Evolutionary conservation across 2,797 vertebrate genomes (phyloP), one percentile per base, ranked within the genome.

Genomic region (Steatocranus sp.): DNA sequence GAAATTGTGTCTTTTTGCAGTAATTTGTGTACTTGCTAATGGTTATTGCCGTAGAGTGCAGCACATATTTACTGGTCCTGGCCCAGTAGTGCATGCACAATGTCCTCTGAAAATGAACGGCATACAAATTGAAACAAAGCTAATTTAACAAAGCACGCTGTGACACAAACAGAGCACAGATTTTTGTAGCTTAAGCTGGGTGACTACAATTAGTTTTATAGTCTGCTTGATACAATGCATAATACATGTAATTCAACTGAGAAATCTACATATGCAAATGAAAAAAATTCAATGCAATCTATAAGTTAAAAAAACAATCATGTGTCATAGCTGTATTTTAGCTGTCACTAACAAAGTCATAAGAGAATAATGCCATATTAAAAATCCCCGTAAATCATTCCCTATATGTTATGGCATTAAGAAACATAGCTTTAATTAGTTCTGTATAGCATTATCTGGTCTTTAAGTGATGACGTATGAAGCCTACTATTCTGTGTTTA

Each of bases 1-100:
- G 66, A 7, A 70, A 25, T 70, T 70, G 38, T 46, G 66, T 53
- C 78, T 43, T 50, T 75, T 20, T 20, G n/a, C 41, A 25, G 51
- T 7, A 20, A 25, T 34, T 50, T 50, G 41, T 54, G 5, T 27
- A 34, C 17, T 23, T 15, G 11, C n/a, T 46, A 11, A 46, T 50
- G 8, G 51, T 49, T 1, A 20, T 15, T 32, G 23, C 2, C 11
- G 1, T 6, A n/a, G 15, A 51, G 4, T 1, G 11, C 11, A 34
- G 5, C 51, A 70, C 34, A 15, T 30, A 4, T 50, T 56, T 49
- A 20, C 11, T 25, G 50, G 23, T 63, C 11, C 27, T 63, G 70
- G 51, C 17, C 20, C 23, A 8, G 68, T 30, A 14, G 17, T 12
- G 38, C 30, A 30, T 43, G 36, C 23, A 46, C 25, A 46, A 30